Percentiles rank a stretch among this genome's conserved stretches.
phyloP scores from a whole-genome alignment of 2,113 vertebrate species.

The Saiga tatarica region DNA sequence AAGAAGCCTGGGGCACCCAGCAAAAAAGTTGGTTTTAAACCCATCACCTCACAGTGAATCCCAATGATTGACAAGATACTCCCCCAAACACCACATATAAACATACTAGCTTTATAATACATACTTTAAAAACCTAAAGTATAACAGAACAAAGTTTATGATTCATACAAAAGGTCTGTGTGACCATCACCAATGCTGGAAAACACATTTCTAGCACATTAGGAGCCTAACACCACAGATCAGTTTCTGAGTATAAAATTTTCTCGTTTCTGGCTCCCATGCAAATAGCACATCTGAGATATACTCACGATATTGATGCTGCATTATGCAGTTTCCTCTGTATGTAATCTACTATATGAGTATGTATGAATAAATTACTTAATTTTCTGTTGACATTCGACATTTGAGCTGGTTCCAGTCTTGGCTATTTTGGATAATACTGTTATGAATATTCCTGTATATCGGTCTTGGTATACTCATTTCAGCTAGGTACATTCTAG shows the following conservation, averaged over 20 bases:
- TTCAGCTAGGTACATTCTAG: neutral
- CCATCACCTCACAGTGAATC: neutral
- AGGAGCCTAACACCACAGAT: neutral
- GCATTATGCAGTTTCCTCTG: neutral
- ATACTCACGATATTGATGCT: neutral
- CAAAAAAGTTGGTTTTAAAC: neutral
- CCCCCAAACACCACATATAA: neutral
- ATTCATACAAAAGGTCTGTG: neutral
- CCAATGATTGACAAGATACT: neutral
- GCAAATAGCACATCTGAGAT: neutral
- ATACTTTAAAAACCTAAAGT: neutral
- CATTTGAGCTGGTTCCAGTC: neutral
- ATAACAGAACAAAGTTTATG: neutral
- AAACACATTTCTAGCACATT: neutral
- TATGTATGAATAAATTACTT: neutral
- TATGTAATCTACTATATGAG: neutral
- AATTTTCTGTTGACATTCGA: neutral
- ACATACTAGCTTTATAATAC: neutral
- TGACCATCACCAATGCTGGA: neutral
- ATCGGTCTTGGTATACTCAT: neutral
- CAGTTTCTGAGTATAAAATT: neutral
- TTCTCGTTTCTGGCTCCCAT: neutral
- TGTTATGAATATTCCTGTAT: neutral
- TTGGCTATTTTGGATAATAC: neutral
- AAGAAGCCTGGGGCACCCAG: neutral